phyloP scores from a whole-genome alignment of 2,797 vertebrate genomes.

The Gouania willdenowi region DNA sequence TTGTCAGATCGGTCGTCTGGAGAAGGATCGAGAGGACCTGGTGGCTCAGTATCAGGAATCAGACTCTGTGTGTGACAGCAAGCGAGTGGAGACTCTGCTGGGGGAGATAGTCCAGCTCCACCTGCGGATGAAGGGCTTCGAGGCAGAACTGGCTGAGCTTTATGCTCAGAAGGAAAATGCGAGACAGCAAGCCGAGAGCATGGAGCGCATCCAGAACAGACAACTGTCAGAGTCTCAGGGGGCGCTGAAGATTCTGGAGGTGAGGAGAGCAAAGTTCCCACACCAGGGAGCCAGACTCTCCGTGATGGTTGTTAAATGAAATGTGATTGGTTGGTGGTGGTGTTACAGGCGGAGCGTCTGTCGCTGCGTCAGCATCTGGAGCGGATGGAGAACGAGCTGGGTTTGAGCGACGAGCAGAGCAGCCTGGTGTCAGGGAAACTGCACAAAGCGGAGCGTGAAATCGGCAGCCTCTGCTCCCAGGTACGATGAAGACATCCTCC shows the following conservation, averaged over 20 bases:
- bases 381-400: constrained; percentile 82
- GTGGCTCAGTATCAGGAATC: constrained; percentile 74
- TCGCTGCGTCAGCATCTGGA: constrained; percentile 83
- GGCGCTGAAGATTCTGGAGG: constrained; percentile 84
- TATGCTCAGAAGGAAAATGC: constrained; percentile 86
- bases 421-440: constrained; percentile 75
- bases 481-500: too few relatives aligned
- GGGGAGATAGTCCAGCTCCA: constrained; percentile 85
- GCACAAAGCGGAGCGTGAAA: constrained; percentile 86
- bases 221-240: constrained; percentile 87
- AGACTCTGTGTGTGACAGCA: constrained; percentile 78
- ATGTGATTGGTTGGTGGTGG: constrained; percentile 2
- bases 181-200: constrained; percentile 83
- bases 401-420: constrained; percentile 80
- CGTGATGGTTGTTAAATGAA: too few relatives aligned
- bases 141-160: constrained; percentile 85
- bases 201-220: constrained; percentile 85
- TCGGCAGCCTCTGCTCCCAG: constrained; percentile 76
- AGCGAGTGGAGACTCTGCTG: constrained; percentile 80
- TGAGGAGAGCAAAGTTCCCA: constrained; percentile 56
- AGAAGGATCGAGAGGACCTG: constrained; percentile 85
- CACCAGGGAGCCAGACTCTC: too few relatives aligned
- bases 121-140: constrained; percentile 83
- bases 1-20: constrained; percentile 78
- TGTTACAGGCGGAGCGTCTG: constrained; percentile 87